A percentile compares a stretch with the other conserved stretches of the same genome.
Conservation (phyloP, 1,140 invertebrate genomes). For the Mamestra configurata region DNA sequence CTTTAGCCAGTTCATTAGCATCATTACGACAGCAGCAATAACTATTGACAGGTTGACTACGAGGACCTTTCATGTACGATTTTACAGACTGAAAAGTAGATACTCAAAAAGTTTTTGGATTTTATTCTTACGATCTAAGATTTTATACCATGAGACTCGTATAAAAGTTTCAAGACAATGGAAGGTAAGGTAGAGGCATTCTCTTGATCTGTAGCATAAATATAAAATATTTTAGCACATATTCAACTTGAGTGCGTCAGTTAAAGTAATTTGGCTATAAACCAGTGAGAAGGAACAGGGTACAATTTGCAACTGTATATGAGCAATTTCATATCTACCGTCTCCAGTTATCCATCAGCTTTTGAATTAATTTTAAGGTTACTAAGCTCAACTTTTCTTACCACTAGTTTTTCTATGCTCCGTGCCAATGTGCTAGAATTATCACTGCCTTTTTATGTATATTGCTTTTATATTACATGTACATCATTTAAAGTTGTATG, state of each 20-base stretch:
- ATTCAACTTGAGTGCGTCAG: background rate
- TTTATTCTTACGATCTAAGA: too few species aligned
- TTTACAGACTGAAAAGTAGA: background rate
- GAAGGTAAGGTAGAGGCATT: background rate
- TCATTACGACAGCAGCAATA: too few species aligned
- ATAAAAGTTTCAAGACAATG: background rate
- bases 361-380: background rate
- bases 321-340: background rate
- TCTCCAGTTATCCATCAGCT: background rate
- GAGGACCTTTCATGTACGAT: background rate
- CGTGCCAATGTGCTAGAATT: too few species aligned
- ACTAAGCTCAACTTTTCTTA: background rate
- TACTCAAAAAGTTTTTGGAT: background rate
- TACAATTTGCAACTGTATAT: background rate
- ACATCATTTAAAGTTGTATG: too few species aligned
- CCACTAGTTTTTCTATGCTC: too few species aligned
- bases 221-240: conserved; percentile 1
- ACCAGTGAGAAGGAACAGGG: background rate
- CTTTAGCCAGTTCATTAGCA: too few species aligned
- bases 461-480: too few species aligned
- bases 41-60: too few species aligned
- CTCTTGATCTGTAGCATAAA: background rate
- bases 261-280: background rate
- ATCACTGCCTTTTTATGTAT: too few species aligned
- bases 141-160: background rate